Evolutionary conservation across 2,888 invertebrate genomes (phyloP).

Genomic region (Pteria penguin): DNA sequence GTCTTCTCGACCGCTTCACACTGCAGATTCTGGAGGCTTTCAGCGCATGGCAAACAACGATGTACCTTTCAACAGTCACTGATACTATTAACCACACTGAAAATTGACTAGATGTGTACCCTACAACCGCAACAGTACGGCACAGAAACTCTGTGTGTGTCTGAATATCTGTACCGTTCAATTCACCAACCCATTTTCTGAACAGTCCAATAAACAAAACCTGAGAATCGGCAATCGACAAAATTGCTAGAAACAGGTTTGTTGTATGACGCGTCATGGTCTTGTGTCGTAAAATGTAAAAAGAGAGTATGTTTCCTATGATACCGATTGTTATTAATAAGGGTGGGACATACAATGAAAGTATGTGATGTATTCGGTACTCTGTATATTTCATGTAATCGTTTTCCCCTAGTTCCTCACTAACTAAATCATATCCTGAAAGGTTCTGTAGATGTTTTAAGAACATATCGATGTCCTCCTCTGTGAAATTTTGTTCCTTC

Average conservation of each 20-base stretch:
- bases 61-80: constrained; percentile 76
- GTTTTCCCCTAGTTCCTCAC: too few species aligned
- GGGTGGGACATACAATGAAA: constrained; percentile 74
- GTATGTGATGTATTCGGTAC: constrained; percentile 60
- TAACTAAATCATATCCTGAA: too few species aligned
- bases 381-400: constrained; percentile 49
- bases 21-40: constrained; percentile 73
- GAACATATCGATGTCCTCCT: too few species aligned
- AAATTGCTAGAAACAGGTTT: constrained; percentile 76
- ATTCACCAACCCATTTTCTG: constrained; percentile 73
- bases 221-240: constrained; percentile 75
- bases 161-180: constrained; percentile 70
- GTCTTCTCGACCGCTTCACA: constrained; percentile 65
- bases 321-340: constrained; percentile 75
- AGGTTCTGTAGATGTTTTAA: too few species aligned
- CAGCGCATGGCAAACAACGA: constrained; percentile 77
- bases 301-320: constrained; percentile 77
- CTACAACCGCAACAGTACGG: constrained; percentile 69
- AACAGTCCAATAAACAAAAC: constrained; percentile 77
- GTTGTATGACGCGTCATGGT: constrained; percentile 76
- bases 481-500: too few species aligned
- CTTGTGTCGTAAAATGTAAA: constrained; percentile 73
- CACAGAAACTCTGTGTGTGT: constrained; percentile 69
- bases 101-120: constrained; percentile 74
- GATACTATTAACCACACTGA: constrained; percentile 79